Evolutionary conservation across 1,140 invertebrate genomes (phyloP).

Genomic region (Aphidius gifuensis): DNA sequence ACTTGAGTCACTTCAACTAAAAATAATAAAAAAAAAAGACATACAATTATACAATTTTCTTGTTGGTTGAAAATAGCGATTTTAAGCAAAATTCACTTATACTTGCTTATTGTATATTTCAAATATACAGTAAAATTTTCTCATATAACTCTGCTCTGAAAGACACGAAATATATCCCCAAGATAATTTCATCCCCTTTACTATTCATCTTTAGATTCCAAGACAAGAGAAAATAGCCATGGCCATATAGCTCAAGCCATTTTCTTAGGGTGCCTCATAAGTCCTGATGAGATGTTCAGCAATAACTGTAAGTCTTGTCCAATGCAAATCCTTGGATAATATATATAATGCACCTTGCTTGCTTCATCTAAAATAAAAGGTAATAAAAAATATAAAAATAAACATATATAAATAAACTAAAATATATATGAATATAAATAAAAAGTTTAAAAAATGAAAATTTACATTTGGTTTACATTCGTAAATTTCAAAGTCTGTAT

Average conservation of each 20-base stretch:
- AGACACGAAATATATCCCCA: conserved; percentile 25
- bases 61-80: no score
- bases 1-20: neutral
- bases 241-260: conserved; percentile 11
- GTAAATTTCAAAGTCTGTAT: conserved; percentile 23
- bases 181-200: conserved; percentile 25
- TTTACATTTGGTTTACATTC: conserved; percentile 23
- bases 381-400: no score
- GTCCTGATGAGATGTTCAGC: conserved; percentile 25
- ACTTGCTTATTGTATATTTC: no score
- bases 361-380: no score
- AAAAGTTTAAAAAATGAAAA: conserved; percentile 16
- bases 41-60: neutral
- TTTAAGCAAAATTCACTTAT: no score
- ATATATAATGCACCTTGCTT: conserved; percentile 18
- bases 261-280: conserved; percentile 16
- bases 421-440: no score
- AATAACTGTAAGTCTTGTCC: conserved; percentile 26
- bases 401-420: no score
- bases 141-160: conserved; percentile 5
- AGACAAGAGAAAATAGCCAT: no score
- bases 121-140: no score
- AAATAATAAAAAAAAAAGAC: neutral
- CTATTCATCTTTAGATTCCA: conserved; percentile 23
- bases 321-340: conserved; percentile 24